Conservation (phyloP, 2,797 vertebrate genomes). For the Karalla daura region DNA sequence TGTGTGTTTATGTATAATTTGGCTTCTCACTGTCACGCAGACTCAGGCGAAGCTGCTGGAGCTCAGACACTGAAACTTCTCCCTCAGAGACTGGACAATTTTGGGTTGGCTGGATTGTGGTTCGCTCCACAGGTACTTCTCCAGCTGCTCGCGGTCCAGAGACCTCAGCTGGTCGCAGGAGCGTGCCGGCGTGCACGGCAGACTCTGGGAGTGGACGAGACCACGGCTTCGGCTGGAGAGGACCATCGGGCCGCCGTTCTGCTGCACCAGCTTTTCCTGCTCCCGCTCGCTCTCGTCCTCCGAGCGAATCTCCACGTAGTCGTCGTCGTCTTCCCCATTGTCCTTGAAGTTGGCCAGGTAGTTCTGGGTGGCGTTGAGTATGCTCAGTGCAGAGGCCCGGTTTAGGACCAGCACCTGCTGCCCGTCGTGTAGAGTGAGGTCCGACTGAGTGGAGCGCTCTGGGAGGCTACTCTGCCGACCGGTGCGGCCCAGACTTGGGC, state of each 20-base stretch:
- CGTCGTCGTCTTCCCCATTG: constrained; percentile 91
- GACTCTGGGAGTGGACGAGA: constrained; percentile 72
- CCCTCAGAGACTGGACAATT: constrained; percentile 94
- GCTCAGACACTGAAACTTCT: constrained; percentile 98
- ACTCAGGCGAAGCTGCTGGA: constrained; percentile 95
- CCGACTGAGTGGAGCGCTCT: constrained; percentile 80
- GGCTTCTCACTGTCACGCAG: constrained; percentile 34
- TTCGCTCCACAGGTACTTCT: constrained; percentile 93
- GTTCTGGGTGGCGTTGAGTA: constrained; percentile 91
- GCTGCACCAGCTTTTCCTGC: constrained; percentile 27
- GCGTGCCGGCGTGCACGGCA: constrained; percentile 79
- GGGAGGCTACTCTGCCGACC: constrained; percentile 85
- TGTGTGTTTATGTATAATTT: constrained; percentile 51
- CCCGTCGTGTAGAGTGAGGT: constrained; percentile 93
- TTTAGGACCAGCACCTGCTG: constrained; percentile 92
- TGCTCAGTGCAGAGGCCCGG: constrained; percentile 84
- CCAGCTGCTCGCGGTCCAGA: constrained; percentile 86
- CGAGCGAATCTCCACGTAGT: constrained; percentile 98
- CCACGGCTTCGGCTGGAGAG: constrained; percentile 47
- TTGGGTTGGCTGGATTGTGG: constrained; percentile 91
- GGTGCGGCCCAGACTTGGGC: constrained; percentile 56
- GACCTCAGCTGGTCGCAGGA: constrained; percentile 76
- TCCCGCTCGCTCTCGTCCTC: constrained; percentile 89
- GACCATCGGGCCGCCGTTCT: constrained; percentile 7
- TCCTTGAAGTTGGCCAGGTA: constrained; percentile 98